Base-by-base conservation (phyloP, 2,888 invertebrate species). In the Holacanthella duospinosa region DNA sequence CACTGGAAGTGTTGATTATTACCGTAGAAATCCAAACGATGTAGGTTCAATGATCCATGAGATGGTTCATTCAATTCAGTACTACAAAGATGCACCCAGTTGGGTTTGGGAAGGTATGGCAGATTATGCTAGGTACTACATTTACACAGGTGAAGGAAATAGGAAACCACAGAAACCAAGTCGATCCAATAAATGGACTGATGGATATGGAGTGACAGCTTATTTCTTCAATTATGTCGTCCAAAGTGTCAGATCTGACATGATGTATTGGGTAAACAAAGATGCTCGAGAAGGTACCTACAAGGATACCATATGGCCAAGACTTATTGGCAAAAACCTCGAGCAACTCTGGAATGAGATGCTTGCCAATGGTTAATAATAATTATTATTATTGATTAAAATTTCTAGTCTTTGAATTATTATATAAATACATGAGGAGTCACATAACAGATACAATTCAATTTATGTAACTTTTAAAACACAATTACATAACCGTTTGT, bases 41-140 rank as follows among this genome's bases (percentile, higher is more conserved):
- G 25, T 64, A n/a, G 64, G 64, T n/a, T 59, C 59, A 2, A 64
- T 64, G 64, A 59, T 64, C 21, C 64, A 64, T 54, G 64, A 64
- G 29, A 64, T 64, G 64, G 25, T 27, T 25, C 64, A 64, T 28
- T 27, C 58, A 4, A 64, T 64, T 48, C 64, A 64, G 54, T 64
- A 64, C 55, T 3, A 56, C n/a, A 55, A 26, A 27, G 29, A 60
- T 27, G 29, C 3, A 6, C 55, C 55, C 2, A 48, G 58, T 2
- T 64, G 64, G 64, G 19, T 64, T 29, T 25, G 21, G 2, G 64
- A 64, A 36, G 64, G 64, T 12, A 61, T 64, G 25, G 64, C 64
- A 6, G 64, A 64, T 29, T 64, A 59, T 26, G 36, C 29, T 29
- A 27, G 64, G 2, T 61, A 55, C 44, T 64, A 53, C 55, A 28